phyloP scores from a whole-genome alignment of 2,797 vertebrate genomes.

The Megalops cyprinoides region DNA sequence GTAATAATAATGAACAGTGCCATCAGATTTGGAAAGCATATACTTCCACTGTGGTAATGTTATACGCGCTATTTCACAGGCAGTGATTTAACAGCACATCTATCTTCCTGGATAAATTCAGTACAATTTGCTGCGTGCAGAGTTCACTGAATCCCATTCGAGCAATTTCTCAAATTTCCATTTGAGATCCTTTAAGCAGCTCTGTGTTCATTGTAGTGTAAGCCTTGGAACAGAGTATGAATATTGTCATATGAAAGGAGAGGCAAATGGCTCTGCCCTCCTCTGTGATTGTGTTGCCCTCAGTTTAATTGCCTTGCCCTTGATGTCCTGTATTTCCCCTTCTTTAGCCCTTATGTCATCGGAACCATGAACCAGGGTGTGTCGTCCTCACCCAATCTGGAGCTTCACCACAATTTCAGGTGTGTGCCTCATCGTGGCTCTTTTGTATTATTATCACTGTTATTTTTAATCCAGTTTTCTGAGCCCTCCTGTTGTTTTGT shows the following conservation, averaged over 20 bases:
- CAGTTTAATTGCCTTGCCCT: not conserved
- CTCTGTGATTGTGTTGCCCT: slow-evolving; percentile 20
- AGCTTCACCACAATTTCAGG: slow-evolving; percentile 88
- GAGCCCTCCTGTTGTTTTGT: not conserved
- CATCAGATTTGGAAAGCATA: no score
- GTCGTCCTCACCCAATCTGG: slow-evolving; percentile 82
- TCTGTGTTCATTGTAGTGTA: not conserved
- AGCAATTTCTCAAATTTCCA: not conserved
- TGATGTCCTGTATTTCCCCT: slow-evolving; percentile 20
- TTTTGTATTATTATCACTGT: not conserved
- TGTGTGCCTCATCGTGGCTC: slow-evolving; percentile 42
- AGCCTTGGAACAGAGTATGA: not conserved
- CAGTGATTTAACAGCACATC: not conserved
- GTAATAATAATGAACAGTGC: no score
- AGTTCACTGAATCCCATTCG: no score
- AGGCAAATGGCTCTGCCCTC: not conserved
- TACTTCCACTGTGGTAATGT: not conserved
- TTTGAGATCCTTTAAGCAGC: not conserved
- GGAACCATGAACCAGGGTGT: slow-evolving; percentile 88
- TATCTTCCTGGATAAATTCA: not conserved
- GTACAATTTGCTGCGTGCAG: no score
- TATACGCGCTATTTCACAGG: not conserved
- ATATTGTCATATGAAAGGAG: not conserved
- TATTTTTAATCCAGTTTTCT: not conserved
- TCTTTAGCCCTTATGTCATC: slow-evolving; percentile 81